Base-by-base conservation (phyloP, 2,797 vertebrate species). In the Syncerus caffer region DNA sequence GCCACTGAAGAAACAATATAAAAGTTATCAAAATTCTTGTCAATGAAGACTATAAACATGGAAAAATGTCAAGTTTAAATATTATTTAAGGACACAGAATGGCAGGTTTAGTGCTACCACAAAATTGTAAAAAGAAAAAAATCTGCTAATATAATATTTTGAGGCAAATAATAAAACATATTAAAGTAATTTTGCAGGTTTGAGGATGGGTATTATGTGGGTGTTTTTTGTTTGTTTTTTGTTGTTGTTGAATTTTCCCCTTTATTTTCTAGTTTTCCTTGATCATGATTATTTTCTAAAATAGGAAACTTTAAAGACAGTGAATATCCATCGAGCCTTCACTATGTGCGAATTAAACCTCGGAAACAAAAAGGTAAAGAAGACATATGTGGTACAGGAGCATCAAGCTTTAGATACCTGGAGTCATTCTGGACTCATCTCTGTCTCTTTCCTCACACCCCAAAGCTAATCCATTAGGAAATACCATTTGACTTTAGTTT, bases 11-110 rank as follows among this genome's bases (percentile, higher is more conserved):
- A 88, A 93, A 78, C 10, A 93, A 6, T 27, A 53, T 74, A 31
- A 71, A 90, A 82, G 23, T 67, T 83, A 85, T 58, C 55, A 80
- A 96, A 94, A 94, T 79, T 89, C 6, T 93, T 76, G 1, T 60
- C 34, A 97, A 55, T 58, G 60, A 94, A 90, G 31, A 50, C 10
- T 38, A 79, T 34, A 89, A 93, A 85, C 2, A 42, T 86, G 34
- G 34, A 11, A 82, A 95, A 96, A 96, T 80, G 4, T 62, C 71
- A 50, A 95, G 38, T 94, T 82, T 88, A 85, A 88, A 38, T 89
- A 23, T n/a, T 93, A n/a, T 55, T 78, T 89, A 88, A 83, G n/a
- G n/a, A 79, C 31, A 83, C 4, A 8, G 62, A 80, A 82, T 88
- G 5, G 45, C 29, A 91, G 19, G 9, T 83, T 93, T 87, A 84